Evolutionary conservation across 2,113 vertebrate genomes (phyloP).

Genomic region (Mesocricetus auratus): DNA sequence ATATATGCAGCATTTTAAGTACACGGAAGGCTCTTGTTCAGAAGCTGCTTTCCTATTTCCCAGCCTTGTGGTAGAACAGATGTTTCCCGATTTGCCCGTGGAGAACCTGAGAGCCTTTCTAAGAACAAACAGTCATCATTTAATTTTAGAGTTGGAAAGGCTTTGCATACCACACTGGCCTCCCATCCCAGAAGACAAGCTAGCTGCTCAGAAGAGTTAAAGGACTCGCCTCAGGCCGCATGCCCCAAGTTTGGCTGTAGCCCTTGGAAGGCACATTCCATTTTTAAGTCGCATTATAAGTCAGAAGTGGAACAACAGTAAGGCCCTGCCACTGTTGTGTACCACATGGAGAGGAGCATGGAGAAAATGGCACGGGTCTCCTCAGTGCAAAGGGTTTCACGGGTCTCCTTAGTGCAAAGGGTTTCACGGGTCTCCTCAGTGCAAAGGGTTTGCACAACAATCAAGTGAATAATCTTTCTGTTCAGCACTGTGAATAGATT

Average conservation of each 20-base stretch:
- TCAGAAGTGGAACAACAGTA: neutral
- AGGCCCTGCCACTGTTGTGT: neutral
- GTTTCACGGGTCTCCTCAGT: neutral
- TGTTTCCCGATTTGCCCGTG: neutral
- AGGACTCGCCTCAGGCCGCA: neutral
- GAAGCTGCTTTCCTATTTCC: neutral
- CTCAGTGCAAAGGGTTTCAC: neutral
- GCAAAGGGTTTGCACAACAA: neutral
- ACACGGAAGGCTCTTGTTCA: neutral
- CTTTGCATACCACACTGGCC: constrained; percentile 22
- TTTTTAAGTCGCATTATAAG: constrained; percentile 39
- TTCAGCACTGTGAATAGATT: neutral
- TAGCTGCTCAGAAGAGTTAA: neutral
- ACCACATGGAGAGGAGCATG: neutral
- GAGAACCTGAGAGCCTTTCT: constrained; percentile 67
- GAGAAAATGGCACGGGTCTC: neutral
- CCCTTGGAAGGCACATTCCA: neutral
- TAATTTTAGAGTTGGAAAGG: constrained; percentile 64
- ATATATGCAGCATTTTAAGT: neutral
- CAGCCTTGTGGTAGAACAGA: neutral
- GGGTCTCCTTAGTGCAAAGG: neutral
- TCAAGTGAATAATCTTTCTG: neutral
- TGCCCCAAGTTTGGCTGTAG: neutral
- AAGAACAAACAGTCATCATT: constrained; percentile 51
- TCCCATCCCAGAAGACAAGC: constrained; percentile 49